Percentiles rank a stretch among this genome's conserved stretches.
Evolutionary conservation across 2,113 vertebrate species (phyloP).

Genomic region (Lasiurus borealis): DNA sequence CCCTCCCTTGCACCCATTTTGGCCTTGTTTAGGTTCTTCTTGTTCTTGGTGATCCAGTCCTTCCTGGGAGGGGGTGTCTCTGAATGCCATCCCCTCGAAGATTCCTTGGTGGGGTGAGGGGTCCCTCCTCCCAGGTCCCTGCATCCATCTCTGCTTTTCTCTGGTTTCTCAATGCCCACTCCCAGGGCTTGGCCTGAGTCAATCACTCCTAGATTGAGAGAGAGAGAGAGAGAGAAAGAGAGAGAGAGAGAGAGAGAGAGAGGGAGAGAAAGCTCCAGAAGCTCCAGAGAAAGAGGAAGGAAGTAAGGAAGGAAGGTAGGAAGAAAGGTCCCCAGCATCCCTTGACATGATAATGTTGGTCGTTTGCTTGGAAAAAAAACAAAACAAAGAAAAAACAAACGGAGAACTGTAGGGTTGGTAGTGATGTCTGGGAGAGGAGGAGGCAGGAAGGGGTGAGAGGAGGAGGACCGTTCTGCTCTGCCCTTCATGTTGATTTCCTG

Average conservation of each 20-base stretch:
- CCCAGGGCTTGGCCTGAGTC: too few relatives aligned
- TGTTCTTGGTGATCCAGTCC: not conserved
- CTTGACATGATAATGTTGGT: too few relatives aligned
- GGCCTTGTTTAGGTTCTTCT: not conserved
- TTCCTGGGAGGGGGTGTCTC: rapidly evolving
- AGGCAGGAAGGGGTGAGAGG: not conserved
- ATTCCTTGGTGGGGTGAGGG: not conserved
- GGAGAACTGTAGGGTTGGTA: not conserved
- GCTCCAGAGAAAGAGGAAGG: too few relatives aligned
- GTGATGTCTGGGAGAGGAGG: not conserved
- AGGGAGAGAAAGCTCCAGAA: too few relatives aligned
- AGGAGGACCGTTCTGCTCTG: too few relatives aligned
- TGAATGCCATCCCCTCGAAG: too few relatives aligned
- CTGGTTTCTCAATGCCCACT: not conserved
- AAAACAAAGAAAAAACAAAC: too few relatives aligned
- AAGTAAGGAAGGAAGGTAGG: too few relatives aligned
- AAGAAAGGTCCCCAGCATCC: not conserved
- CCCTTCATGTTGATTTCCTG: not conserved
- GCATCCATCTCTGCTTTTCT: not conserved
- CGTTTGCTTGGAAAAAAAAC: not conserved
- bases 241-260: too few relatives aligned
- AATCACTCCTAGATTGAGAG: not conserved
- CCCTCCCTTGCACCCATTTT: rapidly evolving
- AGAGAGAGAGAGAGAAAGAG: too few relatives aligned
- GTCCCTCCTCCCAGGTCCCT: too few relatives aligned